Conservation (phyloP, 2,113 vertebrate genomes). For the Meriones unguiculatus region DNA sequence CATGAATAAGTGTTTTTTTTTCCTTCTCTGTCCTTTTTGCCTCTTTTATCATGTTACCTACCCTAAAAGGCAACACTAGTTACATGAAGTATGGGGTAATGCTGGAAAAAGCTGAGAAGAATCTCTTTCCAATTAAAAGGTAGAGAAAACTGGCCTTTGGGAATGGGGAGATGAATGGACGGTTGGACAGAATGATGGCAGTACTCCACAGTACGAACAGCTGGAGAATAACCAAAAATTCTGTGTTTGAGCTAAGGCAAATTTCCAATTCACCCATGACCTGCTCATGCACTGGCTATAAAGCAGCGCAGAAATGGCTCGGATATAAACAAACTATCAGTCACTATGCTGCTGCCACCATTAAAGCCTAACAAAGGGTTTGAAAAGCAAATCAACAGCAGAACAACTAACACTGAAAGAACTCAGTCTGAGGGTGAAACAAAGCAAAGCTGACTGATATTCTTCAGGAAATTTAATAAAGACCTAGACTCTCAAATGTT, state of each 20-base stretch:
- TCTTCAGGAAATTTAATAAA: not conserved
- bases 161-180: not conserved
- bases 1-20: not conserved
- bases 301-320: not conserved
- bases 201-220: not conserved
- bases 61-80: not conserved
- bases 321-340: not conserved
- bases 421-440: not conserved
- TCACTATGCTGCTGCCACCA: not conserved
- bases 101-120: not conserved
- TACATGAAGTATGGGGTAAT: not conserved
- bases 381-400: not conserved
- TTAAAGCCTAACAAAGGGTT: not conserved
- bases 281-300: not conserved
- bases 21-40: not conserved
- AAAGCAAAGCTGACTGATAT: conserved; percentile 19
- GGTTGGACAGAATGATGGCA: not conserved
- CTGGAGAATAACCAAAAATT: not conserved
- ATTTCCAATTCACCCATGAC: not conserved
- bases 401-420: not conserved
- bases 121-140: not conserved
- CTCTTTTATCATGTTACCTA: not conserved
- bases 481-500: conserved; percentile 1
- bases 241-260: not conserved
- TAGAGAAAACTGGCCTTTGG: not conserved